These are phyloP conservation scores for Drosophila miranda DNA, from an alignment of 1,140 invertebrate genomes.

Conservation along the genomic window DNA sequence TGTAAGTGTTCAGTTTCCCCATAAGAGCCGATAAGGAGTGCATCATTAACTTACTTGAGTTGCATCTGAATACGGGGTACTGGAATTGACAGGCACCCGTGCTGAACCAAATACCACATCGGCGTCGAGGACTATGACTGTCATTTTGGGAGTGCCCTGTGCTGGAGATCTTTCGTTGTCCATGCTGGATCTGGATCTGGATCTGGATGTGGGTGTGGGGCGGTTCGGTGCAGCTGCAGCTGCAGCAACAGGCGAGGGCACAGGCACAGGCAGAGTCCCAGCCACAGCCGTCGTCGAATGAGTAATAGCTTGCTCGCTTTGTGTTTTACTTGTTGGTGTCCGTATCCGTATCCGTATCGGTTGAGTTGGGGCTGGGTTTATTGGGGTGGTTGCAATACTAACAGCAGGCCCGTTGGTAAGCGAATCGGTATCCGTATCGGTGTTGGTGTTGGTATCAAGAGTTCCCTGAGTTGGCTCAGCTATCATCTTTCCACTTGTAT, in stretches of 20 bases:
- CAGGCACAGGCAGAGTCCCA: slow-evolving; percentile 33
- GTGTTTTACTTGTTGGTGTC: slow-evolving; percentile 15
- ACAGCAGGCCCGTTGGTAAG: neutral
- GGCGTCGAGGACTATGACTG: slow-evolving; percentile 38
- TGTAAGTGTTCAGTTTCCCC: slow-evolving; percentile 17
- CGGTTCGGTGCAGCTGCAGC: slow-evolving; percentile 32
- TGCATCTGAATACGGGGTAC: slow-evolving; percentile 97
- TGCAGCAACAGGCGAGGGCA: slow-evolving; percentile 56
- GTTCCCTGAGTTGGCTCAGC: slow-evolving; percentile 48
- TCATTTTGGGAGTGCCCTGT: slow-evolving; percentile 42
- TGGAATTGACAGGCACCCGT: slow-evolving; percentile 93
- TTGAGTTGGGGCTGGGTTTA: slow-evolving; percentile 29
- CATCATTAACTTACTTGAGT: slow-evolving; percentile 90
- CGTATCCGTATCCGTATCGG: slow-evolving; percentile 7
- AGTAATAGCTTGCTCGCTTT: slow-evolving; percentile 51
- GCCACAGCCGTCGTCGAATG: slow-evolving; percentile 17
- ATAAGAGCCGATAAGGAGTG: slow-evolving; percentile 25
- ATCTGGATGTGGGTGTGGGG: slow-evolving; percentile 4
- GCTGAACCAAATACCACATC: slow-evolving; percentile 90
- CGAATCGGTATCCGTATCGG: no score
- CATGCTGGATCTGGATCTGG: slow-evolving; percentile 37
- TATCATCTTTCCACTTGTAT: slow-evolving; percentile 46
- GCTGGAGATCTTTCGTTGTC: slow-evolving; percentile 66
- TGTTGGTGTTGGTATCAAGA: slow-evolving; percentile 25
- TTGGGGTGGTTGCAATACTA: slow-evolving; percentile 34